Conservation (phyloP, 2,888 invertebrate species). For the Auanema sp. region DNA sequence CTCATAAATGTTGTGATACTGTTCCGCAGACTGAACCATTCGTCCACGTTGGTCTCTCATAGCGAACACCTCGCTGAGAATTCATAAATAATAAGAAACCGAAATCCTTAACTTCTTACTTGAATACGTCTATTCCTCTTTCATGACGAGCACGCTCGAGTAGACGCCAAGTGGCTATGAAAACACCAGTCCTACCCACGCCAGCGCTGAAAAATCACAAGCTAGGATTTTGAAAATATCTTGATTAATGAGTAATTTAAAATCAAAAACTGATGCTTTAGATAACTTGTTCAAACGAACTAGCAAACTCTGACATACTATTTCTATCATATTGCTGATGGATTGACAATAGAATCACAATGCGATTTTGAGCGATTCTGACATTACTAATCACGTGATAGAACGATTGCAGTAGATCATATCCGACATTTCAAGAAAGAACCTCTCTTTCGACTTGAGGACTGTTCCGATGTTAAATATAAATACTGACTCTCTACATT, state of each 20-base stretch:
- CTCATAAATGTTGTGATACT: conserved; percentile 19
- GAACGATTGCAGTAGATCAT: too few species aligned
- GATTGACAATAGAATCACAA: too few species aligned
- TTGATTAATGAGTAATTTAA: too few species aligned
- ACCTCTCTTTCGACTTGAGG: too few species aligned
- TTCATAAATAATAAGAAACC: background rate
- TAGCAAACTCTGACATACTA: background rate
- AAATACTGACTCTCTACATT: too few species aligned
- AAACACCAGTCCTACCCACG: conserved; percentile 60
- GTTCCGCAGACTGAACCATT: conserved; percentile 17
- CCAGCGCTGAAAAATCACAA: conserved; percentile 49
- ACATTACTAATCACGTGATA: too few species aligned
- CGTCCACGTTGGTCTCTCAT: conserved; percentile 18
- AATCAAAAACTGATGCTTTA: too few species aligned
- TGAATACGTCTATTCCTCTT: conserved; percentile 40
- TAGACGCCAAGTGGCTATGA: conserved; percentile 43
- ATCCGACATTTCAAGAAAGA: too few species aligned
- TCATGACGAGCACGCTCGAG: conserved; percentile 28
- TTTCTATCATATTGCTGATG: background rate
- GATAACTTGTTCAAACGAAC: too few species aligned
- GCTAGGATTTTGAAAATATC: too few species aligned
- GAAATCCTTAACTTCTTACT: conserved; percentile 13
- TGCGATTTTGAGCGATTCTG: too few species aligned
- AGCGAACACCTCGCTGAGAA: conserved; percentile 14
- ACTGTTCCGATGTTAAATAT: too few species aligned